Base-by-base conservation (phyloP, 2,888 invertebrate genomes). In the Sesia bembeciformis region DNA sequence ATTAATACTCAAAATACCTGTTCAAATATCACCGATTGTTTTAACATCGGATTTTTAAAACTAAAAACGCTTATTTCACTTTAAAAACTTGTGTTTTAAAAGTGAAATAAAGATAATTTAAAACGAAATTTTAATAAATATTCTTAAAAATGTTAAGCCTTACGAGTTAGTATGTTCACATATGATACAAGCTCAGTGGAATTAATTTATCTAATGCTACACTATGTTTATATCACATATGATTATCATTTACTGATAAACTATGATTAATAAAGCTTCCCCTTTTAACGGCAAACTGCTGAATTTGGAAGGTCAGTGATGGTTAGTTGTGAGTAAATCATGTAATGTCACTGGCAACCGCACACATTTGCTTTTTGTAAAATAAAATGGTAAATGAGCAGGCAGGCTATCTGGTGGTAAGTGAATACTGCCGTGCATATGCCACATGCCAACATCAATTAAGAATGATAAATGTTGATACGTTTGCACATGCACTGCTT, bases 181-280 rank as follows among this genome's bases (percentile, higher is more conserved):
- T 72, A 72, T 68, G 58, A 63, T 73, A 76, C 73, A 71, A 70
- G 72, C 68, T 73, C 65, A 66, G 62, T 64, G 56, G 58, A 56
- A 68, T 46, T 46, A 46, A 46, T 66, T 65, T 66, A 74, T 76
- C 81, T 81, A 81, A 55, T 66, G 61, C 78, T 81, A 82, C 46
- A 73, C 76, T 85, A 87, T 64, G 56, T 74, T 77, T 87, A 88
- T 88, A 88, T 88, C 88, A 88, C 88, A 88, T 81, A 81, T 81
- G 78, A 83, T 78, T 81, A 85, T 82, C 84, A 84, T 84, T 78
- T 75, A 79, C 72, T 77, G 76, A 82, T 78, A 78, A 75, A 78
- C 70, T 76, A 74, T 67, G 65, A 70, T 74, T 63, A 77, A 79
- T 84, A 80, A 81, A 82, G 77, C 79, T 81, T 76, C 62, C 64